Base-by-base conservation (phyloP, 2,797 vertebrate genomes). In the Cirrhinus molitorella region DNA sequence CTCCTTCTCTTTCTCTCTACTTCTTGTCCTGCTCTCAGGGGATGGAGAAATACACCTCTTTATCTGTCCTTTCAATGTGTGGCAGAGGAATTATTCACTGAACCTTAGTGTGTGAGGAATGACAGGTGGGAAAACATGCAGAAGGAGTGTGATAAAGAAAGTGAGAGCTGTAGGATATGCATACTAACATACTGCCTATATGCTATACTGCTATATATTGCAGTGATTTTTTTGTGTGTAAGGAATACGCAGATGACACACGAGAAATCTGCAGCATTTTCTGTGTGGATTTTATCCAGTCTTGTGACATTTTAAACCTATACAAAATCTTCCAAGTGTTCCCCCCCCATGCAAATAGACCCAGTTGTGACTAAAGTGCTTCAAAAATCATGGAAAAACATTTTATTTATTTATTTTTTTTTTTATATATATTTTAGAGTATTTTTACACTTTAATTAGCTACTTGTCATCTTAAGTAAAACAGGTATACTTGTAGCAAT, bases 11-110 rank as follows among this genome's bases (percentile, higher is more conserved):
- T 53, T 55, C 28, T 43, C 13, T 43, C 49, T 43, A 68, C 40
- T 55, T 81, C 81, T 73, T 81, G 74, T 45, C 23, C 72, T 83
- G 47, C 40, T 76, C 73, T 61, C 72, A 71, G 23, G 51, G 73
- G 63, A 76, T 43, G 13, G 84, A 81, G 81, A 85, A 61, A 73
- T 83, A 74, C 68, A 72, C 79, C 79, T 84, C 81, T 86, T 86
- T 84, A 86, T 84, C 79, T 86, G 79, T 73, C 83, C 72, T 83
- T 74, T 80, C 80, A 75, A 74, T 23, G 49, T 53, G 74, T 75
- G 70, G 66, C 80, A 76, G 70, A 87, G 66, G 83, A 85, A 85
- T 87, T 83, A 79, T 83, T 87, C 83, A 83, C 28, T 74, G 81
- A 61, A 74, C 34, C 49, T 45, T 12, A 4, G 49, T 72, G 81